Evolutionary conservation across 2,888 invertebrate genomes (phyloP).

Genomic region (Spodoptera littoralis): DNA sequence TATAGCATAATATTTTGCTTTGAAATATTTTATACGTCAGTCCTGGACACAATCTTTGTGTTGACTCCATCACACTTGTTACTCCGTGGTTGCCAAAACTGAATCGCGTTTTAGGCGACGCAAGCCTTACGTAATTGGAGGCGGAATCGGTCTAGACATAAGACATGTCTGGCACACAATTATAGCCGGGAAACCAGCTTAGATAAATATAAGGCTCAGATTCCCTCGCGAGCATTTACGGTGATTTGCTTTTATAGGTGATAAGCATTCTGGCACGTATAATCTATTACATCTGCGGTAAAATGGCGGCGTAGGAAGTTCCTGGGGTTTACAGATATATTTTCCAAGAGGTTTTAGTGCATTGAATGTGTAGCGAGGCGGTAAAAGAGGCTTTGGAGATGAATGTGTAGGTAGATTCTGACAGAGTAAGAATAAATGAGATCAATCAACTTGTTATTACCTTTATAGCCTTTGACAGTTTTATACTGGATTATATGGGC

Average conservation of each 20-base stretch:
- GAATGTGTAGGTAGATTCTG: too few relatives aligned
- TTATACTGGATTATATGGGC: too few relatives aligned
- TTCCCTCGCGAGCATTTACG: slow-evolving; percentile 19
- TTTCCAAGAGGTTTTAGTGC: not conserved
- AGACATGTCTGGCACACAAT: slow-evolving; percentile 42
- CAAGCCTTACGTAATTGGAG: slow-evolving; percentile 45
- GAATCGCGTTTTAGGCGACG: slow-evolving; percentile 33
- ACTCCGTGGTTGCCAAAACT: slow-evolving; percentile 22
- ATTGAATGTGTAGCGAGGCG: too few relatives aligned
- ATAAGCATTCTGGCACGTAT: slow-evolving; percentile 11
- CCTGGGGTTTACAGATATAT: not conserved
- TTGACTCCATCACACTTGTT: slow-evolving; percentile 3
- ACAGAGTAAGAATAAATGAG: too few relatives aligned
- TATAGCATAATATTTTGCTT: too few relatives aligned
- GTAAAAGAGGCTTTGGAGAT: too few relatives aligned
- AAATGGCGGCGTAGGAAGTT: not conserved
- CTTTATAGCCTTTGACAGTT: too few relatives aligned
- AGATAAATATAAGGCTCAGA: slow-evolving; percentile 30
- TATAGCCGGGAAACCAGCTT: slow-evolving; percentile 25
- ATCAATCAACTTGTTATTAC: too few relatives aligned
- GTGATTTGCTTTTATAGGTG: slow-evolving; percentile 28
- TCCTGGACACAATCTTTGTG: not conserved
- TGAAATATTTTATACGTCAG: too few relatives aligned
- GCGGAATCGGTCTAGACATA: slow-evolving; percentile 43
- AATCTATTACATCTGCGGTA: slow-evolving; percentile 18